Percentiles rank a stretch among this genome's conserved stretches.
Evolutionary conservation across 1,140 invertebrate genomes (phyloP).

Genomic region (Matsumurasca onukii): DNA sequence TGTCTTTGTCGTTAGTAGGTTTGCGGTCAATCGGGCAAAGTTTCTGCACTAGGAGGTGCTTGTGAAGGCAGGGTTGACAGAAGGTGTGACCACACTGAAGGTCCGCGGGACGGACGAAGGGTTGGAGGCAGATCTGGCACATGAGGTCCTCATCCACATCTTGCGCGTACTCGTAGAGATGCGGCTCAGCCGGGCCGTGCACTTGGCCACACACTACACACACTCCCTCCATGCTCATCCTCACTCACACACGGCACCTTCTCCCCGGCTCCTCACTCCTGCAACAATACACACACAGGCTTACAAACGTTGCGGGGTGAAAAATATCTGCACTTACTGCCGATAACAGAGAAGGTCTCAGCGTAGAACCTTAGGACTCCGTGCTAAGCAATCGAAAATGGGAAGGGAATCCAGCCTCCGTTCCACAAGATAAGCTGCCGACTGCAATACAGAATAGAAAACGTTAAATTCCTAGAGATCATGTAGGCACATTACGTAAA

Average conservation of each 20-base stretch:
- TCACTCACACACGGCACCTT: too few relatives aligned
- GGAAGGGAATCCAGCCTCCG: too few relatives aligned
- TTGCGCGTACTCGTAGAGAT: conserved; percentile 17
- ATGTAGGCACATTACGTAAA: too few relatives aligned
- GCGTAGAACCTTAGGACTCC: too few relatives aligned
- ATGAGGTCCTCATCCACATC: conserved; percentile 18
- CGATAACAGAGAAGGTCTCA: too few relatives aligned
- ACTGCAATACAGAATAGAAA: too few relatives aligned
- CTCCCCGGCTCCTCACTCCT: conserved; percentile 11
- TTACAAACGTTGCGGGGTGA: too few relatives aligned
- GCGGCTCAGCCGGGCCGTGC: neutral
- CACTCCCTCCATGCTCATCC: conserved; percentile 1
- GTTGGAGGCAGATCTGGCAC: conserved; percentile 19
- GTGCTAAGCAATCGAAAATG: too few relatives aligned
- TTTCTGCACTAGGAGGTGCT: conserved; percentile 22
- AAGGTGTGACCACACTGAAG: conserved; percentile 15
- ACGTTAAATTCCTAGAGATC: too few relatives aligned
- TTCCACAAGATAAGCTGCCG: too few relatives aligned
- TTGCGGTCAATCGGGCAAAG: conserved; percentile 12
- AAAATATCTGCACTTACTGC: too few relatives aligned
- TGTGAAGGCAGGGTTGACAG: conserved; percentile 11
- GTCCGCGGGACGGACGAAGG: conserved; percentile 13
- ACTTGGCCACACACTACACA: neutral
- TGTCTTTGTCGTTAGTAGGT: conserved; percentile 5
- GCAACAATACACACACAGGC: too few relatives aligned